These are phyloP conservation scores for Pocillopora meandrina DNA, from an alignment of 92 coral and sea anemone genomes.

Conservation along the genomic window DNA sequence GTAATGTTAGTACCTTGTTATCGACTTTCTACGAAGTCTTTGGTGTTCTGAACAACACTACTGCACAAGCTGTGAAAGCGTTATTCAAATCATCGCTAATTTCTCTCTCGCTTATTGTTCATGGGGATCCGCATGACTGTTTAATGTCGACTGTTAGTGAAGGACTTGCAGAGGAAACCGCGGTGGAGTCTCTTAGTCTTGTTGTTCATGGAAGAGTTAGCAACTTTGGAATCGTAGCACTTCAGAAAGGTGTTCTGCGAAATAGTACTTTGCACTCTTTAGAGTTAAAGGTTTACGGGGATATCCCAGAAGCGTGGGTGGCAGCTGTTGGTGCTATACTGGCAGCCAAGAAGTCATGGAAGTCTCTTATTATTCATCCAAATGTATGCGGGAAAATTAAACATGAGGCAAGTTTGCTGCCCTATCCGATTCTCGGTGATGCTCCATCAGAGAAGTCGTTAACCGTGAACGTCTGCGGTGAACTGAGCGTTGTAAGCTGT, in stretches of 20 bases:
- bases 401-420: not conserved
- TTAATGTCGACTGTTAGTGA: not conserved
- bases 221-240: not conserved
- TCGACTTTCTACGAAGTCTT: not conserved
- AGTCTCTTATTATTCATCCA: not conserved
- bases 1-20: not conserved
- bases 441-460: not conserved
- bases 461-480: conserved; percentile 11
- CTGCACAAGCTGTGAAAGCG: not conserved
- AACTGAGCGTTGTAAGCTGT: not conserved
- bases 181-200: not conserved
- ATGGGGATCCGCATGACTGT: not conserved
- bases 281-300: not conserved
- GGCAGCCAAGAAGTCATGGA: not conserved
- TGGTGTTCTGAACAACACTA: not conserved
- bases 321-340: not conserved
- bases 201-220: conserved; percentile 4
- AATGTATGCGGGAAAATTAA: not conserved
- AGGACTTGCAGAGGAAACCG: not conserved
- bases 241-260: not conserved
- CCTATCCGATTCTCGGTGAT: not conserved
- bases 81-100: not conserved
- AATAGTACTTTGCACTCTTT: not conserved
- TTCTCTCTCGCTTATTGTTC: not conserved
- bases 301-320: conserved; percentile 2